phyloP scores from a whole-genome alignment of 1,140 invertebrate species.

The Listronotus bonariensis region DNA sequence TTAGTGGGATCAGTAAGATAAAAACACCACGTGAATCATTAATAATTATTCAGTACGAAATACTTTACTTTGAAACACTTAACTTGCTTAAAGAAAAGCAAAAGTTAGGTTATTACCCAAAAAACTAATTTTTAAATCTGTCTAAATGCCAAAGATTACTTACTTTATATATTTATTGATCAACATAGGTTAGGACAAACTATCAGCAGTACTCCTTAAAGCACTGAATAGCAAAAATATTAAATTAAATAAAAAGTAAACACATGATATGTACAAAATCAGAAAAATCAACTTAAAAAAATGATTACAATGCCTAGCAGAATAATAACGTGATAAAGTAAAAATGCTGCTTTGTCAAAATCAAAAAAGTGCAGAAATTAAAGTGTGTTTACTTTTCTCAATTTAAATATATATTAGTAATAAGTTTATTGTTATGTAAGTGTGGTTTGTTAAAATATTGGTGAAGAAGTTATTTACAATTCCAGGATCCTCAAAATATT shows the following conservation, averaged over 20 bases:
- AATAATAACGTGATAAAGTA: conserved; percentile 7
- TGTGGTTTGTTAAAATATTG: conserved; percentile 24
- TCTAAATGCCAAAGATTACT: too few species aligned
- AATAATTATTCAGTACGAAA: too few species aligned
- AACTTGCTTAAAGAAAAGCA: too few species aligned
- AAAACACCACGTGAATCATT: too few species aligned
- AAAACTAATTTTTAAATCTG: too few species aligned
- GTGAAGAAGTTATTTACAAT: conserved; percentile 17
- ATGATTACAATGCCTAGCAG: conserved; percentile 7
- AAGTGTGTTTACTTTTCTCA: conserved; percentile 26
- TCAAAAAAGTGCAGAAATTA: conserved; percentile 11
- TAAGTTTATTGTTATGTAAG: conserved; percentile 32
- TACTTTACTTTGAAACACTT: too few species aligned
- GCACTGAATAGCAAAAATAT: not conserved
- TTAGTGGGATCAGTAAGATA: too few species aligned
- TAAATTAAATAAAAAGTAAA: conserved; percentile 11
- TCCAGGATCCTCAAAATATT: conserved; percentile 22
- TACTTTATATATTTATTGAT: too few species aligned
- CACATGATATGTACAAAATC: conserved; percentile 28
- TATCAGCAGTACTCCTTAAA: too few species aligned
- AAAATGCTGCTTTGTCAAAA: conserved; percentile 11
- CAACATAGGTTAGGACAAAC: not conserved
- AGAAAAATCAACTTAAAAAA: conserved; percentile 7
- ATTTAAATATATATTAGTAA: not conserved
- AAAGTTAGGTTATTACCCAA: too few species aligned